Percentiles rank a stretch among this genome's conserved stretches.
phyloP scores from a whole-genome alignment of 2,888 invertebrate genomes.

The Lasioglossum morio region DNA sequence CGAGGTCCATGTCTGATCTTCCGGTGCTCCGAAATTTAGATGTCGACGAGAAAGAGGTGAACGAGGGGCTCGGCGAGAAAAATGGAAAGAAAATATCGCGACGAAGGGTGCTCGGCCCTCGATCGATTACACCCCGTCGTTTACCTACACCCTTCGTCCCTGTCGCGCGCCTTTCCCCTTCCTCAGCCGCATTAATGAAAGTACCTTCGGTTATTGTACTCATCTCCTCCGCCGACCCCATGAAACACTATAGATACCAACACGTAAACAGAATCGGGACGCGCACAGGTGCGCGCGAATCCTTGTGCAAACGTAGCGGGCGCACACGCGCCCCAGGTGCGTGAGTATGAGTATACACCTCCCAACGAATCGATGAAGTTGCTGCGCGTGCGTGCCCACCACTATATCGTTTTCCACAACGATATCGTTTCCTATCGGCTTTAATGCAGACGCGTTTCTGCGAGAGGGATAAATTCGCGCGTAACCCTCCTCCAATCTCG shows the following conservation, averaged over 20 bases:
- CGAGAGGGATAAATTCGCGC: constrained; percentile 16
- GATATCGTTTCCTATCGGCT: constrained; percentile 63
- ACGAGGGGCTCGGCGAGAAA: constrained; percentile 42
- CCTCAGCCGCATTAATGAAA: constrained; percentile 58
- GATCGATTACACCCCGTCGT: constrained; percentile 62
- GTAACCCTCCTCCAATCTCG: constrained; percentile 35
- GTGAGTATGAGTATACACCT: constrained; percentile 29
- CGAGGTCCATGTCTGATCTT: constrained; percentile 4
- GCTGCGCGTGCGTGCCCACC: constrained; percentile 45
- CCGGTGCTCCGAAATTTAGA: constrained; percentile 51
- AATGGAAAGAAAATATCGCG: constrained; percentile 63
- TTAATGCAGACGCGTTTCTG: constrained; percentile 47
- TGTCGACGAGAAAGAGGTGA: constrained; percentile 21
- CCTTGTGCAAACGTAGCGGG: constrained; percentile 42
- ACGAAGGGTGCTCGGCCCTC: constrained; percentile 54
- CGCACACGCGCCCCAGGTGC: background rate
- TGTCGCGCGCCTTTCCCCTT: constrained; percentile 48
- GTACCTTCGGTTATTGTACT: constrained; percentile 59
- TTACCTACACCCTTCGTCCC: constrained; percentile 62
- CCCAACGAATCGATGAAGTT: constrained; percentile 61
- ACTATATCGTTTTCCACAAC: constrained; percentile 63
- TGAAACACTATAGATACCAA: constrained; percentile 40
- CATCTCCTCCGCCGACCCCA: constrained; percentile 39
- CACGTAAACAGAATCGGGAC: constrained; percentile 51
- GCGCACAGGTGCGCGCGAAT: constrained; percentile 51